A percentile compares a stretch with the other conserved stretches of the same genome.
Evolutionary conservation across 2,888 invertebrate genomes (phyloP).

Genomic region (Catocala nupta): DNA sequence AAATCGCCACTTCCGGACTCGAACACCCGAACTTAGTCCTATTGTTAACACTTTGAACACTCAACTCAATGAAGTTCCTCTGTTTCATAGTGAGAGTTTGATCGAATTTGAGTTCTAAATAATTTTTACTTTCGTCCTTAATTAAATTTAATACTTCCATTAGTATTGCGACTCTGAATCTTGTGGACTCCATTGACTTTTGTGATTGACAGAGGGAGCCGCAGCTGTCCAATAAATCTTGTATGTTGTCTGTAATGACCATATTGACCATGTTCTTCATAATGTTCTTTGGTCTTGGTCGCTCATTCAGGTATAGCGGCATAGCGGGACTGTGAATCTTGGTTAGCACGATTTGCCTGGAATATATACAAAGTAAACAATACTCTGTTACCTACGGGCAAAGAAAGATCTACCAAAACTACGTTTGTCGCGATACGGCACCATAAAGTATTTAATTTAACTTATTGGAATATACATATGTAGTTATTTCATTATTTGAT

Average conservation of each 20-base stretch:
- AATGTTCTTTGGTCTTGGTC: too few species aligned
- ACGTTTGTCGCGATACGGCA: too few species aligned
- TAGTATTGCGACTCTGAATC: background rate
- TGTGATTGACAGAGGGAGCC: background rate
- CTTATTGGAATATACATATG: too few species aligned
- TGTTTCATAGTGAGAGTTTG: background rate
- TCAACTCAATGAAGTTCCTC: background rate
- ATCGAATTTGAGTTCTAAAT: background rate
- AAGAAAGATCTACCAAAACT: too few species aligned
- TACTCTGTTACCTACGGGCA: too few species aligned
- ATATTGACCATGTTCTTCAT: too few species aligned
- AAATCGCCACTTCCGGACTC: background rate
- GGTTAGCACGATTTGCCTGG: background rate
- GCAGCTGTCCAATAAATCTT: background rate
- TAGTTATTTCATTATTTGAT: too few species aligned
- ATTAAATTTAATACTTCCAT: background rate
- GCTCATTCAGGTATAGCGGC: too few species aligned
- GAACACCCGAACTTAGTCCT: background rate
- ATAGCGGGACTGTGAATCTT: background rate
- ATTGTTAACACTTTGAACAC: background rate
- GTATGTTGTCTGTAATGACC: background rate
- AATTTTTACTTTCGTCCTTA: background rate
- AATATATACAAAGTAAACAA: background rate
- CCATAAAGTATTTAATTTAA: too few species aligned
- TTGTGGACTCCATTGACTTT: background rate